phyloP scores from a whole-genome alignment of 2,888 invertebrate genomes.

The Mimas tiliae region DNA sequence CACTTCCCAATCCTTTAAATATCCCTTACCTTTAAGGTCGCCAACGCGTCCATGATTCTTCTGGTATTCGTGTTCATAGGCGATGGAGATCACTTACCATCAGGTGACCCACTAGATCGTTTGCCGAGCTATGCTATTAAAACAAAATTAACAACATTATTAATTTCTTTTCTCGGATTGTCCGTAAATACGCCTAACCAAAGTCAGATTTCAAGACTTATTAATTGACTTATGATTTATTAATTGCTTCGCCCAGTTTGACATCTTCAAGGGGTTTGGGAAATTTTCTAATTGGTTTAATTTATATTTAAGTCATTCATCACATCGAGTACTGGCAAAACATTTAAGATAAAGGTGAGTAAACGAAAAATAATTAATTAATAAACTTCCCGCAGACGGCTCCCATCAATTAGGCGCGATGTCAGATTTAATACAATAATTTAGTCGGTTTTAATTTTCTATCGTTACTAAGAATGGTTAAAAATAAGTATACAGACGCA shows the following conservation, averaged over 20 bases:
- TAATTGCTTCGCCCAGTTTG: conserved; percentile 56
- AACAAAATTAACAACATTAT: not conserved
- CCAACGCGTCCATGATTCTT: too few species aligned
- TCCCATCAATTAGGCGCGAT: conserved; percentile 23
- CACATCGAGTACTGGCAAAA: conserved; percentile 56
- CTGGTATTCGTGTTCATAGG: too few species aligned
- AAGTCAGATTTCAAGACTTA: conserved; percentile 51
- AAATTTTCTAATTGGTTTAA: conserved; percentile 63
- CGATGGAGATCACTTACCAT: too few species aligned
- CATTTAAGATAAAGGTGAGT: conserved; percentile 56
- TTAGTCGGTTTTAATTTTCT: conserved; percentile 22
- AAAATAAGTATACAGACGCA: not conserved
- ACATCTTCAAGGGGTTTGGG: conserved; percentile 57
- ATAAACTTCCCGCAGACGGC: conserved; percentile 57
- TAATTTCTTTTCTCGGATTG: conserved; percentile 4
- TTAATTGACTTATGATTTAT: too few species aligned
- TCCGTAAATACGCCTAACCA: conserved; percentile 20
- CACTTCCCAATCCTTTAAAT: too few species aligned
- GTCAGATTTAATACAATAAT: conserved; percentile 21
- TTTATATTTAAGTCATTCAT: conserved; percentile 68
- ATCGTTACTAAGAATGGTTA: not conserved
- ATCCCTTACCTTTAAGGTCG: too few species aligned
- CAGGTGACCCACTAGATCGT: too few species aligned
- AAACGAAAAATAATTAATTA: conserved; percentile 62
- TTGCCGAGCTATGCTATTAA: too few species aligned